A percentile compares a stretch with the other conserved stretches of the same genome.
phyloP scores from a whole-genome alignment of 2,888 invertebrate species.

The Neoaliturus tenellus region DNA sequence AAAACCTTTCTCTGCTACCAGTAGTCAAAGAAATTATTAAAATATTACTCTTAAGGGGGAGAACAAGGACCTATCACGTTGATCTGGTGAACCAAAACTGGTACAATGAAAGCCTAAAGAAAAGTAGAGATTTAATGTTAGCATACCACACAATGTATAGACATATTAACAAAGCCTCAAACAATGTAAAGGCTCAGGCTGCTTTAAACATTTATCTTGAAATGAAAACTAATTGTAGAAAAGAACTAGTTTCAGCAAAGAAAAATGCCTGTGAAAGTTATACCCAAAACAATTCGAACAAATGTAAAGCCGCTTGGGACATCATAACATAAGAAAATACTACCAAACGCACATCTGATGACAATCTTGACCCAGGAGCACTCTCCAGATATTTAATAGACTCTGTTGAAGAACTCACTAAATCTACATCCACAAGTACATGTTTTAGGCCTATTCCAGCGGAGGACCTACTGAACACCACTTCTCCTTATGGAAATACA shows the following conservation, averaged over 20 bases:
- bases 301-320: constrained; percentile 19
- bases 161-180: not conserved
- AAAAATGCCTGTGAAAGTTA: not conserved
- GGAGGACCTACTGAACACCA: not conserved
- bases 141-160: not conserved
- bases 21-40: no score
- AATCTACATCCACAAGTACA: no score
- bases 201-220: not conserved
- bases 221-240: not conserved
- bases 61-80: no score
- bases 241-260: not conserved
- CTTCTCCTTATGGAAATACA: not conserved
- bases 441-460: not conserved
- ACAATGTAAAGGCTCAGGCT: not conserved
- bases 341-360: not conserved
- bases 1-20: no score
- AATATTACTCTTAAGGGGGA: no score
- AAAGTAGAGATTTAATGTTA: not conserved
- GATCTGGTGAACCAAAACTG: no score
- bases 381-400: not conserved
- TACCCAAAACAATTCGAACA: not conserved
- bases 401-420: not conserved
- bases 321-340: constrained; percentile 13
- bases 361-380: not conserved
- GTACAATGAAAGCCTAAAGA: not conserved